These are phyloP conservation scores for Pollenia griseotomentosa DNA, from an alignment of 2,888 invertebrate species.

Conservation along the genomic window DNA sequence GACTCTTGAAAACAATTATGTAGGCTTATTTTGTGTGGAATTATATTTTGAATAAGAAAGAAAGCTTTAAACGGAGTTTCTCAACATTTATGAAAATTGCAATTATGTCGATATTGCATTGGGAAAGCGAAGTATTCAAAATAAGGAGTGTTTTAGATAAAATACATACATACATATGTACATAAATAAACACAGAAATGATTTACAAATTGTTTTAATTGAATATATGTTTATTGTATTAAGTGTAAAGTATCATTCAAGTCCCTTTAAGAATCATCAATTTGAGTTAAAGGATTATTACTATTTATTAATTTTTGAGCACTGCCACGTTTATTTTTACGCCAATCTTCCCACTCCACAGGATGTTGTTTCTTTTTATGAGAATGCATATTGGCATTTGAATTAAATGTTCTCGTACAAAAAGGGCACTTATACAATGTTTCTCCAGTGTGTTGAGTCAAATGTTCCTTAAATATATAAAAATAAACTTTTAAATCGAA, in stretches of 20 bases:
- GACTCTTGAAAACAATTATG: too few relatives aligned
- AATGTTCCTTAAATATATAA: slow-evolving; percentile 80
- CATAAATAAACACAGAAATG: background rate
- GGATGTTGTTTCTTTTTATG: slow-evolving; percentile 83
- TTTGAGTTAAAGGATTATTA: slow-evolving; percentile 52
- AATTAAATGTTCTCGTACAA: slow-evolving; percentile 83
- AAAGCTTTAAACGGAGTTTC: too few relatives aligned
- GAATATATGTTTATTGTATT: background rate
- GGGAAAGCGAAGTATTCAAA: too few relatives aligned
- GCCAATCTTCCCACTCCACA: slow-evolving; percentile 81
- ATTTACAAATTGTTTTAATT: too few relatives aligned
- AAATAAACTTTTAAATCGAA: background rate
- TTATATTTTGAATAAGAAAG: too few relatives aligned
- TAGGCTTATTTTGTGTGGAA: too few relatives aligned
- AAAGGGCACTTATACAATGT: slow-evolving; percentile 83
- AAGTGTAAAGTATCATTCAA: slow-evolving; percentile 15
- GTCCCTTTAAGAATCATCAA: slow-evolving; percentile 17
- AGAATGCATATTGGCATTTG: slow-evolving; percentile 83
- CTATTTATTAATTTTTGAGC: slow-evolving; percentile 75
- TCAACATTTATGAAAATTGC: too few relatives aligned
- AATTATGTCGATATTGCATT: too few relatives aligned
- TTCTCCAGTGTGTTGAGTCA: slow-evolving; percentile 83
- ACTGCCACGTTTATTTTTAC: slow-evolving; percentile 80
- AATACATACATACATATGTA: too few relatives aligned
- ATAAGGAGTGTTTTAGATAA: too few relatives aligned